These are phyloP conservation scores for Ooceraea biroi DNA, from an alignment of 1,140 invertebrate species.

Conservation along the genomic window DNA sequence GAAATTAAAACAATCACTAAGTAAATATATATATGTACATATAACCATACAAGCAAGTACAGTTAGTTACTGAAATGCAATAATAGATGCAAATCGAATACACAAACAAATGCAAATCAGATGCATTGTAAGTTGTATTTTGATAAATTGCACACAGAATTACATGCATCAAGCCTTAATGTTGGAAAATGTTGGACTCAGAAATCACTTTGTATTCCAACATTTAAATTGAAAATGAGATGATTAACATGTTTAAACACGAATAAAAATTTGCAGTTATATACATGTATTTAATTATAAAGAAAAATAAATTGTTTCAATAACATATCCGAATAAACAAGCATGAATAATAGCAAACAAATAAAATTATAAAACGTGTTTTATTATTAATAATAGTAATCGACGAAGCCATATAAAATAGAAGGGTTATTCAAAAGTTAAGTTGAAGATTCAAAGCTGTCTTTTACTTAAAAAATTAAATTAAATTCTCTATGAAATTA, in stretches of 20 bases:
- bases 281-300: neutral
- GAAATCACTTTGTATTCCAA: slow-evolving; percentile 36
- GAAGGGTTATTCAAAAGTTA: slow-evolving; percentile 2
- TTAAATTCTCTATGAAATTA: neutral
- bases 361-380: neutral
- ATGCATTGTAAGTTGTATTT: no score
- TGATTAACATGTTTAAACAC: neutral
- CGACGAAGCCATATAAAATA: neutral
- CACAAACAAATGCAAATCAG: no score
- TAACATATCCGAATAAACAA: neutral
- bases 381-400: neutral
- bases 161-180: slow-evolving; percentile 6
- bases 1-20: slow-evolving; percentile 3
- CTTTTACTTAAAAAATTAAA: neutral
- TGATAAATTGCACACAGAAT: neutral
- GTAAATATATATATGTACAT: neutral
- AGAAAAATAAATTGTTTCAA: neutral
- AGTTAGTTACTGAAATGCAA: no score
- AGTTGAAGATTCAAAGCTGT: no score
- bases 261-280: slow-evolving; percentile 10
- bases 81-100: no score
- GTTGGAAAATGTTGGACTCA: slow-evolving; percentile 33
- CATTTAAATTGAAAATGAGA: neutral
- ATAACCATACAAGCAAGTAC: neutral
- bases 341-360: neutral